A percentile compares a stretch with the other conserved stretches of the same genome.
Conservation (phyloP, 2,113 vertebrate species). For the Callithrix jacchus region DNA sequence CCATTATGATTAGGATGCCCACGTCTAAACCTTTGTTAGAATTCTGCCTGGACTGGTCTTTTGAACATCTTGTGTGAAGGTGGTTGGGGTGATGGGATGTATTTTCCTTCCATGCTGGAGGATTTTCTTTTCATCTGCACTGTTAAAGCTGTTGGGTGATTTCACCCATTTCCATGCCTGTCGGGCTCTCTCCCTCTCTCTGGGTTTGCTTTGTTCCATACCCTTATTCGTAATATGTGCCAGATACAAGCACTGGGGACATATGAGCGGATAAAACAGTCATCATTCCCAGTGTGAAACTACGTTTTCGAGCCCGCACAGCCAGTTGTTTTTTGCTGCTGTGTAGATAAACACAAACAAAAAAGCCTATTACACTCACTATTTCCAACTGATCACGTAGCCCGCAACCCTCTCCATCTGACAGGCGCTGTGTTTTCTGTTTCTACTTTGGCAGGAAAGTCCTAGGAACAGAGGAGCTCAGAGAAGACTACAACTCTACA, state of each 20-base stretch:
- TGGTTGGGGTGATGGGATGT: not conserved
- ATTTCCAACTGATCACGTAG: not conserved
- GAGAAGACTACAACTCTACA: not conserved
- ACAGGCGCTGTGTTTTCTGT: not conserved
- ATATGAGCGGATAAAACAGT: not conserved
- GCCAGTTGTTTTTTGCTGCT: not conserved
- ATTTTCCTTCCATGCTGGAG: fast-evolving
- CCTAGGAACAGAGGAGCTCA: not conserved
- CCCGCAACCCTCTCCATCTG: not conserved
- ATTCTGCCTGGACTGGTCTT: not conserved
- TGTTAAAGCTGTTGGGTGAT: not conserved
- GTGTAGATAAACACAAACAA: not conserved
- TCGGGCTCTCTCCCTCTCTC: not conserved
- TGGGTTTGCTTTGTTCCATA: not conserved
- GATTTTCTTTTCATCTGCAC: not conserved
- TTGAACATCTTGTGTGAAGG: not conserved
- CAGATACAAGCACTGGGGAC: not conserved
- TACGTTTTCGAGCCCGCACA: not conserved
- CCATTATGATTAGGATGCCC: not conserved
- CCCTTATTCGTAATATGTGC: fast-evolving
- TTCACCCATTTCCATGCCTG: not conserved
- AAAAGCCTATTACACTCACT: not conserved
- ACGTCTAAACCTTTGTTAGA: not conserved
- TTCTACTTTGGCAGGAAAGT: not conserved
- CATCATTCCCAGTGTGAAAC: not conserved